Evolutionary conservation across 2,113 vertebrate species (phyloP).

Genomic region (Heterotilapia buettikoferi): DNA sequence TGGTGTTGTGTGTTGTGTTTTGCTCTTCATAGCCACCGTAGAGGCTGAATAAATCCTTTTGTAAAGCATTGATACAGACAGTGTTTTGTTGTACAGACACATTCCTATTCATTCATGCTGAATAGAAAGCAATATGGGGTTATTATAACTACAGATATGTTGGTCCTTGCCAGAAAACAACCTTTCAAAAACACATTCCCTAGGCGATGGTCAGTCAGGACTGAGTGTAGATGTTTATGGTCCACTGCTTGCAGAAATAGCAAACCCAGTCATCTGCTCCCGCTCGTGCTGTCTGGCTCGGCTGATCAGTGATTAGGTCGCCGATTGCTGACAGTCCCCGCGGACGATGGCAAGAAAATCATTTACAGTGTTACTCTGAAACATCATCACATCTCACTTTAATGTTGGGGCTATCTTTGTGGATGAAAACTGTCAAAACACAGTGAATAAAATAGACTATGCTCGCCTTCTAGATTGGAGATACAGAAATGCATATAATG

Average conservation of each 20-base stretch:
- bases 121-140: not conserved
- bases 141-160: not conserved
- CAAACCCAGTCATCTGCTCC: not conserved
- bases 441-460: not conserved
- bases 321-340: not conserved
- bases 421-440: not conserved
- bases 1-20: not conserved
- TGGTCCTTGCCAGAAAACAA: not conserved
- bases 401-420: not conserved
- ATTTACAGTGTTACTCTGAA: not conserved
- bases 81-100: not conserved
- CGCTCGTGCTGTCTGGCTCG: not conserved
- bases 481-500: not conserved
- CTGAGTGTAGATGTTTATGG: not conserved
- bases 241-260: constrained; percentile 1
- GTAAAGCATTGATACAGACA: not conserved
- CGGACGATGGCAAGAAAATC: not conserved
- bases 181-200: not conserved
- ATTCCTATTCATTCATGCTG: not conserved
- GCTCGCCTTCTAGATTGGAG: not conserved
- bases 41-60: not conserved
- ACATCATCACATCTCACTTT: not conserved
- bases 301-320: constrained; percentile 29
- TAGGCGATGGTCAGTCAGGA: not conserved
- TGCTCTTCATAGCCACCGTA: not conserved